Evolutionary conservation across 2,888 invertebrate species (phyloP), one percentile per base, ranked within the genome.

Genomic region (Chrysolina americana): DNA sequence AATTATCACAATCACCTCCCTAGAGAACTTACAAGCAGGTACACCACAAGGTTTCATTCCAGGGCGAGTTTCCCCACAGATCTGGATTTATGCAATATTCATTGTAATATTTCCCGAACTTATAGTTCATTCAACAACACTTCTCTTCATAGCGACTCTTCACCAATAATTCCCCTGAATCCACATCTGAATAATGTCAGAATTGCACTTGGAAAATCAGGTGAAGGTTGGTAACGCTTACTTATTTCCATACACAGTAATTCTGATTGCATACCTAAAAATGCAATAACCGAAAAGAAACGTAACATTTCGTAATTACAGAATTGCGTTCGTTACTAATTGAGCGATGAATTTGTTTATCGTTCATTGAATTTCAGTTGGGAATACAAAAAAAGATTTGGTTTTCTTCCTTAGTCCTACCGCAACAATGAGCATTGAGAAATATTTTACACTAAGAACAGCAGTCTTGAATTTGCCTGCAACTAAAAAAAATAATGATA

Each of bases 201-300:
- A 65, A 73, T 78, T 79, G 78, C 79, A 78, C 78, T 80, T 78
- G 75, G 76, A 78, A 79, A 82, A 82, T 81, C 80, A 77, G 83
- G 83, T 83, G 81, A 83, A 83, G 83, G 82, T 82, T 83, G 81
- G 78, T 78, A 77, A 74, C 73, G 77, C 75, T 81, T 78, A 73
- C 73, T 78, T 68, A 79, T 78, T 77, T 79, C 79, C 78, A 81
- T 78, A 81, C 77, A 75, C 68, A 74, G 76, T 66, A 59, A 73
- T 70, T 71, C 75, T 74, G 75, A 64, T 65, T 23, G 71, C 47
- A 36, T 70, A 63, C 59, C 59, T 65, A 63, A 70, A 71, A 71
- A 62, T 75, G 50, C 71, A 41, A 36, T 47, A 48, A 59, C 65
- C 48, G 65, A 65, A 66, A 71, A 64, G 65, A 56, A 70, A 70